Base-by-base conservation (phyloP, 2,113 vertebrate species). In the Nasalis larvatus region DNA sequence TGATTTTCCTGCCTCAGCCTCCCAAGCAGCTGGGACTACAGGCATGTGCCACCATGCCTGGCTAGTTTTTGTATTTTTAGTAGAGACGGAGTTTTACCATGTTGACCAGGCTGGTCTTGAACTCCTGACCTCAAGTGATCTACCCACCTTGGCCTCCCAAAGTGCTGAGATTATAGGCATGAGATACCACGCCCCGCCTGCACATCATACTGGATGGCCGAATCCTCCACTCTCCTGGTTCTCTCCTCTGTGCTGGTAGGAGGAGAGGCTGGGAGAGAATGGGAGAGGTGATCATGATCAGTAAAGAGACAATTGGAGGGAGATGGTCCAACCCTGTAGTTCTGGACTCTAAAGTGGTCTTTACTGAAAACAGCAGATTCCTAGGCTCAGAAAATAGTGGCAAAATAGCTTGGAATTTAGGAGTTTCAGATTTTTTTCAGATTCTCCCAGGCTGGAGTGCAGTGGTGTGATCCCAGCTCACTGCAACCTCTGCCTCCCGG, bases 121-220 rank as follows among this genome's bases (percentile, higher is more conserved):
- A 14, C 60, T 63, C 27, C 60, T 63, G 60, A 14, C 27, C 27
- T 32, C 27, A 63, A 54, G 52, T 32, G 60, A 63, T 63, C 60
- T 30, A 63, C 60, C 60, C 60, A 14, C 27, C 27, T 63, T 13
- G 5, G 13, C 60, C 27, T 63, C 60, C 60, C 60, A 63, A 30
- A 63, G 27, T 63, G 27, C 27, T 32, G 60, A 12, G 60, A 30
- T 63, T 63, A 63, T 6, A 63, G 60, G 60, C 12, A 2, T 1
- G 60, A 13, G 25, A 63, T 30, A 63, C 12, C 0, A 0, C 4
- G 2, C 27, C 27, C 27, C 0, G 27, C 60, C 27, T 32, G 27
- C 11, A 21, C 63, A 40, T 60, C 74, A n/a, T 42, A 40, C 20
- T 81, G 49, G 77, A 35, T 12, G 5, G 74, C 23, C 30, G 35